Evolutionary conservation across 2,113 vertebrate genomes (phyloP), one percentile per base, ranked within the genome.

Genomic region (Morone saxatilis): DNA sequence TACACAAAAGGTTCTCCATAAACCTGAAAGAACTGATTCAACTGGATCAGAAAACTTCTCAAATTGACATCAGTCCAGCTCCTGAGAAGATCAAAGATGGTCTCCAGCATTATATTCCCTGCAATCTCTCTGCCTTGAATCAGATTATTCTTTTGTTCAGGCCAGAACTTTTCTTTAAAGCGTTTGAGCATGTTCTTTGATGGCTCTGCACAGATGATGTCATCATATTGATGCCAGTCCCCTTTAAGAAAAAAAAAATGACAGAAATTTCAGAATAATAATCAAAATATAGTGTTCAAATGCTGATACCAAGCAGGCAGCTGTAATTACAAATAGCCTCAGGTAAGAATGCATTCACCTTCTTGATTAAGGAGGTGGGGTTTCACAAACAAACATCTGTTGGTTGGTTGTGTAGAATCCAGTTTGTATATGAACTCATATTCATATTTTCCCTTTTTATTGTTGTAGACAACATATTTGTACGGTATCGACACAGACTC

Each of bases 211-310:
- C 97, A 98, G 10, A 98, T 94, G 0, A 98, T 97, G 66, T 99
- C 98, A 17, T 99, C 98, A 0, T 99, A 99, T 20, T 99, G 98
- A 86, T 99, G 98, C 98, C 98, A 99, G 36, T 95, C 95, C 0
- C 93, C 94, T 95, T 60, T 31, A 63, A 6, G 75, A 45, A 50
- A 16, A 50, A 6, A 48, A 48, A 13, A 48, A 48, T 14, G 3
- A 50, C 9, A 45, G 43, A 45, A 10, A 45, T 14, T 48, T 13
- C 4, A 69, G 61, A 36, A 77, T 7, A 81, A 36, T 57, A 6
- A 31, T 31, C 22, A 25, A 4, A 60, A 40, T 31, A 31, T 31
- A 31, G 3, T 31, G 31, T 17, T 17, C 48, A 50, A 5, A 50
- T 48, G 16, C 6, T 16, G 13, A 14, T 48, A 50, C 1, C 48